phyloP scores from a whole-genome alignment of 2,888 invertebrate genomes.

The Tetheella fluctuosa region DNA sequence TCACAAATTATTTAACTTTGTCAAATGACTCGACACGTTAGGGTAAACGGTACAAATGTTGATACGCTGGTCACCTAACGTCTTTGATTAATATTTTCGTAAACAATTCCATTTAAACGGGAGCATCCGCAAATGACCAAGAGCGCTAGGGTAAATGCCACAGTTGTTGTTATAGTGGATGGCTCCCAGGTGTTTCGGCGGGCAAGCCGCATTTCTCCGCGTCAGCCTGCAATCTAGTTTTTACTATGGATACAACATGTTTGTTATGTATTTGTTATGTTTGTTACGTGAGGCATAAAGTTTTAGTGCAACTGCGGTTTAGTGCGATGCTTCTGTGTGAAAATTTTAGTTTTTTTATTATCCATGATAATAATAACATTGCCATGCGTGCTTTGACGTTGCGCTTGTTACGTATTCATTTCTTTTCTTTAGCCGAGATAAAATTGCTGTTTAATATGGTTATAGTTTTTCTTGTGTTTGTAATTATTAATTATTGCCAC shows the following conservation, averaged over 20 bases:
- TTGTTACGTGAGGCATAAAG: constrained; percentile 43
- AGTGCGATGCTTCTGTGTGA: constrained; percentile 20
- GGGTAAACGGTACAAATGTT: background rate
- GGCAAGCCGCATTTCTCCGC: constrained; percentile 54
- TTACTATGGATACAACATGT: constrained; percentile 41
- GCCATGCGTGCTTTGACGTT: constrained; percentile 25
- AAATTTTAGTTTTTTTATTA: constrained; percentile 64
- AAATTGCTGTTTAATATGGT: background rate
- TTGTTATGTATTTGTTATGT: constrained; percentile 28
- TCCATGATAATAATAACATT: constrained; percentile 32
- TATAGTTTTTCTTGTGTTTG: background rate
- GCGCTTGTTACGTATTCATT: background rate
- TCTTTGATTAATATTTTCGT: constrained; percentile 28
- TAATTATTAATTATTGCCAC: background rate
- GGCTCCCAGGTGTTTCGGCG: constrained; percentile 54
- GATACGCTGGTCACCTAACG: constrained; percentile 17
- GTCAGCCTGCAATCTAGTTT: constrained; percentile 61
- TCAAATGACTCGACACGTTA: constrained; percentile 14
- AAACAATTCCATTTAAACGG: constrained; percentile 29
- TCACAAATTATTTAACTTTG: constrained; percentile 16
- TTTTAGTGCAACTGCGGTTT: constrained; percentile 51
- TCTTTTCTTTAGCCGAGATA: background rate
- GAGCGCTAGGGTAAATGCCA: constrained; percentile 40
- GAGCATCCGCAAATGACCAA: constrained; percentile 37
- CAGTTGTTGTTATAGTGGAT: constrained; percentile 36